These are phyloP conservation scores for Auanema sp. DNA, from an alignment of 2,888 invertebrate species.

Conservation along the genomic window DNA sequence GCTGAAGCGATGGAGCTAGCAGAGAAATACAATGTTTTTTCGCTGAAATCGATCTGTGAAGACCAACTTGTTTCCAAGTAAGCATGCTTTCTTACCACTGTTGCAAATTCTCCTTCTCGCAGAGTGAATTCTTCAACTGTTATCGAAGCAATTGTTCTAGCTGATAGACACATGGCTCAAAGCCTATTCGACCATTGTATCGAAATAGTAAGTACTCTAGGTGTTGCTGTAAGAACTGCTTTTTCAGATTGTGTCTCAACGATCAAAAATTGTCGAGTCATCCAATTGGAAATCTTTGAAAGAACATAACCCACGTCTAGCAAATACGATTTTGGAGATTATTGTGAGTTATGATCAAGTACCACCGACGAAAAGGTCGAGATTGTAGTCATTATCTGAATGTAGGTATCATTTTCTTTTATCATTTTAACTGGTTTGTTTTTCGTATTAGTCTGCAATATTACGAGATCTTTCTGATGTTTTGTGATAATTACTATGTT, in stretches of 20 bases:
- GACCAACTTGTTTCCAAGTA: conserved; percentile 43
- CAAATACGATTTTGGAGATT: conserved; percentile 54
- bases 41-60: conserved; percentile 58
- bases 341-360: conserved; percentile 44
- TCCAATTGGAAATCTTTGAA: conserved; percentile 81
- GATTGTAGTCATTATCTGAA: conserved; percentile 18
- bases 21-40: conserved; percentile 61
- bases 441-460: too few species aligned
- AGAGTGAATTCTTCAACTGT: conserved; percentile 51
- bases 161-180: conserved; percentile 55
- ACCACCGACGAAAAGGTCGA: conserved; percentile 41
- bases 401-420: too few species aligned
- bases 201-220: conserved; percentile 34
- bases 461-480: conserved; percentile 4
- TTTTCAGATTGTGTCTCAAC: conserved; percentile 14
- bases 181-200: conserved; percentile 53
- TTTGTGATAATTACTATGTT: neutral
- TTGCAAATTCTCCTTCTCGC: conserved; percentile 8
- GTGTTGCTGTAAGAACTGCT: neutral
- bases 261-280: conserved; percentile 36
- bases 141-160: conserved; percentile 51
- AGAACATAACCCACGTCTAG: conserved; percentile 72
- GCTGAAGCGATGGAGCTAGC: conserved; percentile 58
- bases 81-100: neutral
- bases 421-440: too few species aligned